phyloP scores from a whole-genome alignment of 1,140 invertebrate species.

The Cydia pomonella region DNA sequence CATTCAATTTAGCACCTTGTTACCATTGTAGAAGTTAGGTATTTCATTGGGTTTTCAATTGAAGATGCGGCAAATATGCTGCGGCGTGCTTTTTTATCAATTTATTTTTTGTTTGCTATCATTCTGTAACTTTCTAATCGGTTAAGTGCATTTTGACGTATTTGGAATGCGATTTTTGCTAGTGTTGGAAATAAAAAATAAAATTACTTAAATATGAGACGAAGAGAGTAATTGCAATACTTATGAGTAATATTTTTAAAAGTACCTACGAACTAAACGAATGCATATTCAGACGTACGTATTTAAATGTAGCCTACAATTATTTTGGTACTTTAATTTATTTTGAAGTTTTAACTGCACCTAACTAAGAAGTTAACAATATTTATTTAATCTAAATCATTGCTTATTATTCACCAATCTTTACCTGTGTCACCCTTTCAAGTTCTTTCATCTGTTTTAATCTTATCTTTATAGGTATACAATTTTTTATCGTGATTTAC shows the following conservation, averaged over 20 bases:
- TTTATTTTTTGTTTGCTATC: constrained; percentile 1
- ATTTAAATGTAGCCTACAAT: neutral
- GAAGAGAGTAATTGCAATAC: too few species aligned
- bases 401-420: neutral
- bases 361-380: neutral
- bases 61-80: neutral
- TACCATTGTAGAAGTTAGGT: neutral
- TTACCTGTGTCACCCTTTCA: neutral
- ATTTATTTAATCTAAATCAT: neutral
- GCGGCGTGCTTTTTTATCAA: neutral
- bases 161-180: neutral
- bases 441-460: neutral
- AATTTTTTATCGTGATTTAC: neutral
- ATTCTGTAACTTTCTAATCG: neutral
- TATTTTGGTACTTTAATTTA: neutral
- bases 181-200: neutral
- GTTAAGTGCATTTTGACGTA: constrained; percentile 1
- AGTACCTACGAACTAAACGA: too few species aligned
- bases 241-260: too few species aligned
- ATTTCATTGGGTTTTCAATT: neutral
- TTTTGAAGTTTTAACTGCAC: neutral
- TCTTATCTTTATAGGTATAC: neutral
- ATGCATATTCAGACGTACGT: too few species aligned
- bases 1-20: neutral
- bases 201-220: neutral